Percentiles rank a stretch among this genome's conserved stretches.
Conservation (phyloP, 2,888 invertebrate genomes). For the Tanaodytes sp. region DNA sequence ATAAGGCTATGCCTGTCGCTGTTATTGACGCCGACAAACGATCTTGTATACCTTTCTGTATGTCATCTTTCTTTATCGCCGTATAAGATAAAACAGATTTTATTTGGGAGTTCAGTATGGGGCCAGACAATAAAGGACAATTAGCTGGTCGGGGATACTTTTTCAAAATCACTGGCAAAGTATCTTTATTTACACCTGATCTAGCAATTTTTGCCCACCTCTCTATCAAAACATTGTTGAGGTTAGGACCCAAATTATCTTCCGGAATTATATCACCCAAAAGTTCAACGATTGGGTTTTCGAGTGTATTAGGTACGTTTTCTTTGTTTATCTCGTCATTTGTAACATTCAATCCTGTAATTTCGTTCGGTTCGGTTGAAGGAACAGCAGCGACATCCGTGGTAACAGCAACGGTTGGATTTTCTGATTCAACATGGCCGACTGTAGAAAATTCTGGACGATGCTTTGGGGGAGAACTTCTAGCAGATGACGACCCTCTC, state of each 20-base stretch:
- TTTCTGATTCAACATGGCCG: no score
- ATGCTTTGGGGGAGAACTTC: no score
- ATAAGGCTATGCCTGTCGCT: conserved; percentile 3
- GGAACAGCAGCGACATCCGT: no score
- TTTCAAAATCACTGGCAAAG: neutral
- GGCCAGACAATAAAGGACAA: neutral
- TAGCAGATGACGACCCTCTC: no score
- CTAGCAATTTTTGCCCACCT: neutral
- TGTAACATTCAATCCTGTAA: no score
- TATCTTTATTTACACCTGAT: neutral
- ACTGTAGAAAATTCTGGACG: no score
- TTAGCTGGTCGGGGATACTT: conserved; percentile 9
- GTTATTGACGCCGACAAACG: conserved; percentile 5
- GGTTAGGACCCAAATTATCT: conserved; percentile 1
- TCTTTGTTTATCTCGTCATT: no score
- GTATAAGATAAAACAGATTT: conserved; percentile 6
- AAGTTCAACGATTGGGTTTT: neutral
- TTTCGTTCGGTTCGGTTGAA: no score
- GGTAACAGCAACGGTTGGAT: no score
- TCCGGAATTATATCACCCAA: neutral
- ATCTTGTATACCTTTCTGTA: conserved; percentile 6
- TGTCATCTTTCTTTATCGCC: conserved; percentile 11
- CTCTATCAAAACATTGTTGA: neutral
- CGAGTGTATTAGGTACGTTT: no score
- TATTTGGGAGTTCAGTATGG: conserved; percentile 1